phyloP scores from a whole-genome alignment of 2,113 vertebrate genomes.

The Leiothrix lutea region DNA sequence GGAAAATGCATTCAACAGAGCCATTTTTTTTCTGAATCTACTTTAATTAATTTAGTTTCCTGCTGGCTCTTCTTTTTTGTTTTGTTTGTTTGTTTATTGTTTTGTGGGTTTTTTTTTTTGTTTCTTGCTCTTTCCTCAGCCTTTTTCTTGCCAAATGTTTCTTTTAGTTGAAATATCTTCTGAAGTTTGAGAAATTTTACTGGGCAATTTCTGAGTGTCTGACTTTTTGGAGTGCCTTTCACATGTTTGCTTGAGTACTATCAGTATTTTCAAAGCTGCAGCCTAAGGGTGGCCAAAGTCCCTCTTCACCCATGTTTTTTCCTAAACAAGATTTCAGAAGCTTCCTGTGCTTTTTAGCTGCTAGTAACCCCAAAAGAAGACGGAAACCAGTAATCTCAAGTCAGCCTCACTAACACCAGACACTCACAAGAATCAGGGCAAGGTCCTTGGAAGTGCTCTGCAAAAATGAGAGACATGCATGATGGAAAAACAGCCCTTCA shows the following conservation, averaged over 20 bases:
- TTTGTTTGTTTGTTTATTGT: background rate
- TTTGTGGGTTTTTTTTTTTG: background rate
- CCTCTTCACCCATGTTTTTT: background rate
- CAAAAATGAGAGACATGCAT: background rate
- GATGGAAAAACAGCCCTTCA: background rate
- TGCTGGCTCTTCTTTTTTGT: background rate
- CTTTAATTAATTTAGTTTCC: background rate
- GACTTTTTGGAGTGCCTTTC: background rate
- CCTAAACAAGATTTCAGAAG: background rate
- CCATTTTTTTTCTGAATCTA: background rate
- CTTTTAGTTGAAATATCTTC: background rate
- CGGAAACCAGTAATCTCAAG: background rate
- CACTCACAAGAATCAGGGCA: background rate
- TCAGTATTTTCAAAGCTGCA: background rate
- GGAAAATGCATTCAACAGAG: background rate
- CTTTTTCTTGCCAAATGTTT: background rate
- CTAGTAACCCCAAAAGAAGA: background rate
- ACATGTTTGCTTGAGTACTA: background rate
- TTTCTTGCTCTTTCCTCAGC: background rate
- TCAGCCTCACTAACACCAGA: background rate
- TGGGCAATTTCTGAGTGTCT: background rate
- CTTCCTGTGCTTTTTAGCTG: background rate
- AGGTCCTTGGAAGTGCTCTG: background rate
- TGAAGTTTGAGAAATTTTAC: background rate
- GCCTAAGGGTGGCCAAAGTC: background rate